Conservation (phyloP, 2,888 invertebrate species). For the Boloria selene region DNA sequence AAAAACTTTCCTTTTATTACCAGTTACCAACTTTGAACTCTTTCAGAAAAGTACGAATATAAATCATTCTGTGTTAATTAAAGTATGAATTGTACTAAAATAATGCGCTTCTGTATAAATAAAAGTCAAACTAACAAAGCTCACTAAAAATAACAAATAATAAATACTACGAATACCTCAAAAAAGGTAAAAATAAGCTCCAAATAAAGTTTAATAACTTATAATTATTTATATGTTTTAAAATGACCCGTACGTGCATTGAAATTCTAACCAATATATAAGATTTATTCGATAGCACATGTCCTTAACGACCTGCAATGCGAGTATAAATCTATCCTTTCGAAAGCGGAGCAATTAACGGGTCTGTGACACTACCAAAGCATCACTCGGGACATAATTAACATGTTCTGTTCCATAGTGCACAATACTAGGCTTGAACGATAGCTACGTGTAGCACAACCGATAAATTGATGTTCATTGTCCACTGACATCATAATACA, state of each 20-base stretch:
- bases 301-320: conserved; percentile 31
- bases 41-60: no score
- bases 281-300: conserved; percentile 32
- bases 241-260: background rate
- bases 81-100: no score
- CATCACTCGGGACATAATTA: conserved; percentile 63
- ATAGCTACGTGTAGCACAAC: conserved; percentile 48
- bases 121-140: no score
- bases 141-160: no score
- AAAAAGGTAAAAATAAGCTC: background rate
- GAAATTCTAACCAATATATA: conserved; percentile 28
- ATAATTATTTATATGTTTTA: background rate
- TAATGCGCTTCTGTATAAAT: no score
- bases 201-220: background rate
- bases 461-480: conserved; percentile 47
- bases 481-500: conserved; percentile 34
- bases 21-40: no score
- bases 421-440: conserved; percentile 45
- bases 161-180: no score
- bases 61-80: no score
- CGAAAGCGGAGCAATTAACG: conserved; percentile 54
- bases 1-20: no score
- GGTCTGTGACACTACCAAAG: conserved; percentile 56
- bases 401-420: conserved; percentile 53
- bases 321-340: conserved; percentile 37